Percentiles rank a stretch among this genome's conserved stretches.
Conservation (phyloP, 2,888 invertebrate genomes). For the Chymomyza amoena region DNA sequence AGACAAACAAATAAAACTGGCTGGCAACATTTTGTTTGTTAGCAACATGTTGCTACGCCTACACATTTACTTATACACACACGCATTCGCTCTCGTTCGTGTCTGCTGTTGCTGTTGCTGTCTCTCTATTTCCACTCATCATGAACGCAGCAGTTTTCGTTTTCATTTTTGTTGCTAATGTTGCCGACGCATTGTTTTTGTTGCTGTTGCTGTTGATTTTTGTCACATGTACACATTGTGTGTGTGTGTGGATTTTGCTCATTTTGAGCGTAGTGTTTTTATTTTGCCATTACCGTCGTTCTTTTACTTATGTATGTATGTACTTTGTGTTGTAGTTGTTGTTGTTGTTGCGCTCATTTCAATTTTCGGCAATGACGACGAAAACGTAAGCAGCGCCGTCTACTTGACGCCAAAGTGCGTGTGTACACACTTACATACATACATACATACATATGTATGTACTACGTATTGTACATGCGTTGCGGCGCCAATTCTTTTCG, state of each 20-base stretch:
- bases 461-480: not conserved
- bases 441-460: constrained; percentile 1
- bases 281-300: not conserved
- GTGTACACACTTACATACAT: not conserved
- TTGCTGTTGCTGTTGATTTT: not conserved
- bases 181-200: constrained; percentile 15
- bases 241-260: constrained; percentile 1
- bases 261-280: not conserved
- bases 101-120: too few relatives aligned
- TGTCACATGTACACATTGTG: constrained; percentile 37
- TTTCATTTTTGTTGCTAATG: constrained; percentile 34
- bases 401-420: constrained; percentile 52
- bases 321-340: constrained; percentile 3
- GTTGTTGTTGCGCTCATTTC: constrained; percentile 9
- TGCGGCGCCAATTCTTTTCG: constrained; percentile 55
- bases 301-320: not conserved
- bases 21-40: not conserved
- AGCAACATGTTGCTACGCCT: constrained; percentile 7
- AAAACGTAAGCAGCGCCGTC: constrained; percentile 38
- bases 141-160: constrained; percentile 64
- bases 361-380: constrained; percentile 9
- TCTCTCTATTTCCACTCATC: constrained; percentile 30
- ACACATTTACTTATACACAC: not conserved
- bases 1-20: not conserved
- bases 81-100: constrained; percentile 1